Conservation (phyloP, 1,140 invertebrate genomes). For the Nasonia vitripennis region DNA sequence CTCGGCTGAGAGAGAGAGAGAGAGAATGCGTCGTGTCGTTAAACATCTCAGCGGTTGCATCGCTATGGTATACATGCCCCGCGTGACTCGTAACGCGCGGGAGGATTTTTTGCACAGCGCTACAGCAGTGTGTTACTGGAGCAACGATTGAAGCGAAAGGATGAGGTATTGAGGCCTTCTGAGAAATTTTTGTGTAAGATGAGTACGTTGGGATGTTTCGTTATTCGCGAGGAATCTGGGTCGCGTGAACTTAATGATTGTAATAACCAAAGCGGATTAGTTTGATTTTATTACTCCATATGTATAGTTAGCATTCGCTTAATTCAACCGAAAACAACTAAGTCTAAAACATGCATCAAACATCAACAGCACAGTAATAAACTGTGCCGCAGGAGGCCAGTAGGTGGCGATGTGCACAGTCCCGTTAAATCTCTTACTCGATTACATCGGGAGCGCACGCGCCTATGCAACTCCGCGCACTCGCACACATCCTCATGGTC, state of each 20-base stretch:
- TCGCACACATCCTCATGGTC: not conserved
- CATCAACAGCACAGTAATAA: not conserved
- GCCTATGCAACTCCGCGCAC: not conserved
- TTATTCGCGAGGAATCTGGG: not conserved
- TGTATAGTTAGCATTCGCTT: too few relatives aligned
- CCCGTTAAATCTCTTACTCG: not conserved
- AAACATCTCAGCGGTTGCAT: not conserved
- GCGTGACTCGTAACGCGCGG: not conserved
- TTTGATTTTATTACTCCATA: not conserved
- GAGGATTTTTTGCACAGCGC: not conserved
- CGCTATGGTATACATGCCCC: not conserved
- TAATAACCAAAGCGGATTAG: too few relatives aligned
- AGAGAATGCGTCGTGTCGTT: not conserved
- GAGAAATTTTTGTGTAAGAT: not conserved
- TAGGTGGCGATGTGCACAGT: not conserved
- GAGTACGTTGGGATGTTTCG: not conserved
- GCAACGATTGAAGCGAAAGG: not conserved
- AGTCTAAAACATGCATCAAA: not conserved
- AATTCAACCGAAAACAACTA: not conserved
- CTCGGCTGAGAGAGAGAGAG: not conserved
- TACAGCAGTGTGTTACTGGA: not conserved
- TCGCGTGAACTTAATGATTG: not conserved
- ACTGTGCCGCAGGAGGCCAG: not conserved
- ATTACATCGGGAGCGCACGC: conserved; percentile 8
- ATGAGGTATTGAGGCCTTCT: not conserved